phyloP scores from a whole-genome alignment of 64 coral and sea anemone genomes.

The Pachyseris speciosa region DNA sequence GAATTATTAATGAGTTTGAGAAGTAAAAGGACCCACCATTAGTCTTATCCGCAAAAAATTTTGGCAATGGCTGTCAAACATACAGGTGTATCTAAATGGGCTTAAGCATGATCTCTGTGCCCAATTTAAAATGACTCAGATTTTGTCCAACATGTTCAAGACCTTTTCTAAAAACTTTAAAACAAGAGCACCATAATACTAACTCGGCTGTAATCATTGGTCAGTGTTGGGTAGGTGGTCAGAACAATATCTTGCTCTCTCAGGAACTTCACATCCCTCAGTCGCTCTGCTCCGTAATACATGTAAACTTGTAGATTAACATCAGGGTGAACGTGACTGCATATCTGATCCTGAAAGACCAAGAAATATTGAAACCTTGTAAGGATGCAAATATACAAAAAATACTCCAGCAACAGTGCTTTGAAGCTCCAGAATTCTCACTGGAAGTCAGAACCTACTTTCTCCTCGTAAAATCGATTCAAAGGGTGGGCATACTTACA shows the following conservation, averaged over 20 bases:
- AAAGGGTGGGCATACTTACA: slow-evolving; percentile 59
- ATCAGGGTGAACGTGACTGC: slow-evolving; percentile 45
- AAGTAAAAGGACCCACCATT: too few species aligned
- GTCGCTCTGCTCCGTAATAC: slow-evolving; percentile 72
- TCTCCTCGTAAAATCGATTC: too few species aligned
- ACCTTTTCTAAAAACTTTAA: too few species aligned
- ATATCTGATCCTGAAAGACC: slow-evolving; percentile 60
- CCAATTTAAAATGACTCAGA: too few species aligned
- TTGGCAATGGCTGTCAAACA: too few species aligned
- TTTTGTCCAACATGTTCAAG: too few species aligned
- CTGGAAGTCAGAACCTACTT: too few species aligned
- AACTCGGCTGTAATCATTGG: slow-evolving; percentile 51
- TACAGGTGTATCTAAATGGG: too few species aligned
- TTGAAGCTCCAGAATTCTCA: neutral
- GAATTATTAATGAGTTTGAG: too few species aligned
- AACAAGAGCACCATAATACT: neutral
- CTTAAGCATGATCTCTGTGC: too few species aligned
- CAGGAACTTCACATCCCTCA: slow-evolving; percentile 58
- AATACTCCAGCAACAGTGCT: neutral
- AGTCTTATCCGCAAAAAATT: too few species aligned
- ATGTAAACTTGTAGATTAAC: slow-evolving; percentile 67
- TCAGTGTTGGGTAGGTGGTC: slow-evolving; percentile 73
- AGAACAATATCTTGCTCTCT: slow-evolving; percentile 67
- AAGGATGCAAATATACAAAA: too few species aligned
- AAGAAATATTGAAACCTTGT: neutral